Percentiles rank a stretch among this genome's conserved stretches.
These are phyloP conservation scores for Scaptomyza caliginosa DNA, from an alignment of 2,888 invertebrate genomes.

Conservation along the genomic window DNA sequence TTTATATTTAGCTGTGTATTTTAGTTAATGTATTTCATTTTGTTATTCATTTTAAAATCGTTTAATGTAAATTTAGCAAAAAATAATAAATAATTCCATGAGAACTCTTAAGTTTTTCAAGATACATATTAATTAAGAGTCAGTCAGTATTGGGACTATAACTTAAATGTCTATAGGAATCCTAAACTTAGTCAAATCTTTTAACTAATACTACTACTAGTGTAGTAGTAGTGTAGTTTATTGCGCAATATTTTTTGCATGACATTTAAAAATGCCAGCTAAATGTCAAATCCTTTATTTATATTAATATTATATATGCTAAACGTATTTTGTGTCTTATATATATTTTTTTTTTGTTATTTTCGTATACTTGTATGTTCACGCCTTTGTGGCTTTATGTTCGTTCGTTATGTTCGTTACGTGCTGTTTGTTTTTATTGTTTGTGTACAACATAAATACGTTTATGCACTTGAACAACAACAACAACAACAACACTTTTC, in stretches of 20 bases:
- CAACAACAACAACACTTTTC: conserved; percentile 47
- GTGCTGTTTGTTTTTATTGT: conserved; percentile 73
- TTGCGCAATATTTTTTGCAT: conserved; percentile 3
- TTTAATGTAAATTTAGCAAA: no score
- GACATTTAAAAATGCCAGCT: conserved; percentile 2
- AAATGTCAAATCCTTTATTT: conserved; percentile 13
- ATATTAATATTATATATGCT: conserved; percentile 33
- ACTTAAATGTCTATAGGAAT: no score
- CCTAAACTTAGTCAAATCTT: no score
- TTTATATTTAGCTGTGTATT: no score
- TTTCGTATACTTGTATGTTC: conserved; percentile 56
- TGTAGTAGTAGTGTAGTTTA: no score
- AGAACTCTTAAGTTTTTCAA: no score
- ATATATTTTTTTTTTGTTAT: not conserved
- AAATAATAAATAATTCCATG: no score
- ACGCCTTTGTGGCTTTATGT: conserved; percentile 58
- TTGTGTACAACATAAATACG: conserved; percentile 71
- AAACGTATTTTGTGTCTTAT: conserved; percentile 24
- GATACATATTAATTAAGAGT: no score
- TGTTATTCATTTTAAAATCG: no score
- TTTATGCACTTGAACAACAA: conserved; percentile 57
- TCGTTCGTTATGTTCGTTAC: conserved; percentile 43
- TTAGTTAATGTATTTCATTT: no score
- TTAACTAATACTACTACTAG: no score
- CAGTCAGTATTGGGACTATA: no score